Base-by-base conservation (phyloP, 2,888 invertebrate species). In the Psococerastis gibbosa region DNA sequence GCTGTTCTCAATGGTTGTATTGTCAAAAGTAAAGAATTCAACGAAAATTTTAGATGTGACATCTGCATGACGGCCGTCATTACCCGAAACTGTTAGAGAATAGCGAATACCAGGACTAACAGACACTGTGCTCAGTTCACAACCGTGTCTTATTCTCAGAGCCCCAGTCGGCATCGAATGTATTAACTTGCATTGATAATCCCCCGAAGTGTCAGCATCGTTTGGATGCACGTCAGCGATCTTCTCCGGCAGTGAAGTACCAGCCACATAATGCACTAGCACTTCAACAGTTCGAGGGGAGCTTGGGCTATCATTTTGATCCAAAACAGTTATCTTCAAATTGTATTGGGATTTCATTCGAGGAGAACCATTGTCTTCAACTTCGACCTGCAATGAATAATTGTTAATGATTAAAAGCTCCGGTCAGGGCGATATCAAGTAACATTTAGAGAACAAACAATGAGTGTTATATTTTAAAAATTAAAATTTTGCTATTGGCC, bases 201-300 rank as follows among this genome's bases (percentile, higher is more conserved):
- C 80, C 3, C 92, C 94, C 43, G 76, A 74, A n/a, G 74, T 71
- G 59, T 95, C 94, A 1, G 79, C 75, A 65, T 95, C 95, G 55
- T 85, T 81, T 1, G 95, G 95, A 61, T 80, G 83, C 0, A 94
- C 82, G 60, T 89, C 76, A 5, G 89, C 94, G 49, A 95, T 78
- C 62, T 79, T 81, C n/a, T 82, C 82, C 17, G 71, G 58, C 0
- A 85, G 81, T 53, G 79, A 73, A 48, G 71, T 69, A 44, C 76
- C 77, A 54, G 85, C 80, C 54, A 82, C 79, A 1, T 80, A 69
- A 55, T 81, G 75, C 2, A 88, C 76, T 42, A 82, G 63, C 16
- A 88, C 72, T 54, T 83, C 82, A 1, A 83, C 82, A 8, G 80
- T 79, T 54, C 92, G 70, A 16, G 88, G 70, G 2, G 75, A 73